Evolutionary conservation across 2,797 vertebrate genomes (phyloP).

Genomic region (Corythornis leucogaster): DNA sequence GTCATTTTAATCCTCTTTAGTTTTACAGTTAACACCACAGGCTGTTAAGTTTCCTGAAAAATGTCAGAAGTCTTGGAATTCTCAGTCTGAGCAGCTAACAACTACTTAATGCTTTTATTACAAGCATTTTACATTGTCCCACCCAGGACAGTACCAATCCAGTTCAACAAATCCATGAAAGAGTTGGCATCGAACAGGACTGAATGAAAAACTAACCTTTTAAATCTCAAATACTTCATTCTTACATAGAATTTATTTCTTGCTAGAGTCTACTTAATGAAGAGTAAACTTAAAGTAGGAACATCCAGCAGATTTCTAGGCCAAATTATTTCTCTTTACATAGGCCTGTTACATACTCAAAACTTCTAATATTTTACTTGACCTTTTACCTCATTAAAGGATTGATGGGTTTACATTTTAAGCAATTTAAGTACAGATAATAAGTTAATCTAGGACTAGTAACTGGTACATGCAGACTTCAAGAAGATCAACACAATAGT

Average conservation of each 20-base stretch:
- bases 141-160: not conserved
- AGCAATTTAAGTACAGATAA: constrained; percentile 66
- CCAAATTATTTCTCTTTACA: not conserved
- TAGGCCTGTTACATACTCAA: constrained; percentile 6
- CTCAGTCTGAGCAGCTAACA: not conserved
- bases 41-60: constrained; percentile 13
- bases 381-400: constrained; percentile 68
- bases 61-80: not conserved
- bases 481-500: constrained; percentile 45
- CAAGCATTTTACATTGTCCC: not conserved
- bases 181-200: not conserved
- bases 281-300: not conserved
- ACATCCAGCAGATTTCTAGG: not conserved
- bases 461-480: constrained; percentile 17
- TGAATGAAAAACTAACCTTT: not conserved
- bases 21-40: not conserved
- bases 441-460: constrained; percentile 59
- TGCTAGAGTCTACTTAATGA: not conserved
- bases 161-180: not conserved
- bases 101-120: not conserved
- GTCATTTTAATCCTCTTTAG: constrained; percentile 21
- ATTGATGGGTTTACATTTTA: constrained; percentile 52
- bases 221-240: not conserved
- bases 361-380: constrained; percentile 41
- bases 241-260: not conserved